Conservation (phyloP, 2,888 invertebrate genomes). For the Eupithecia centaureata region DNA sequence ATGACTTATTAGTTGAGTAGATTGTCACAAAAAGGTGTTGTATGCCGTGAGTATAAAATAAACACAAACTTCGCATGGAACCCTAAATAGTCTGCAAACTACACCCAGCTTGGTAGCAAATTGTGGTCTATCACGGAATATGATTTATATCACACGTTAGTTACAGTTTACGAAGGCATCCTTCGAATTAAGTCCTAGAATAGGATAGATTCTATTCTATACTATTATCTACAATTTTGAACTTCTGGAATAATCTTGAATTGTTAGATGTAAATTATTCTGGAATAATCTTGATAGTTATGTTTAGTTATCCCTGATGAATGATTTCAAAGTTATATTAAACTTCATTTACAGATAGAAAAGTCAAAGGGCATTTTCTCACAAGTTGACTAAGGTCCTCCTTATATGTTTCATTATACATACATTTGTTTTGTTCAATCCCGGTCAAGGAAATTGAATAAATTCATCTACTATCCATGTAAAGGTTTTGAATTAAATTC, state of each 20-base stretch:
- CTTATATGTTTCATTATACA: neutral
- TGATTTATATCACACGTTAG: constrained; percentile 27
- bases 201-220: neutral
- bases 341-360: too few species aligned
- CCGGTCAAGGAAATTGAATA: too few species aligned
- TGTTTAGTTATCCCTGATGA: too few species aligned
- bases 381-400: neutral
- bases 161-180: neutral
- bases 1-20: too few species aligned
- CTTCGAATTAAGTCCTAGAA: neutral
- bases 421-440: neutral
- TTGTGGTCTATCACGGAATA: constrained; percentile 32
- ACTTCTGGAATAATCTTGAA: neutral
- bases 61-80: constrained; percentile 21
- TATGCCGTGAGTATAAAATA: constrained; percentile 5
- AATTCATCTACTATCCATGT: neutral
- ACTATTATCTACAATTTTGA: neutral
- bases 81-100: constrained; percentile 18
- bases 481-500: neutral
- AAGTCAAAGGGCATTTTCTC: neutral
- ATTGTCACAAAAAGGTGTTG: neutral
- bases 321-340: too few species aligned
- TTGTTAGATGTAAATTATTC: too few species aligned
- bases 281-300: too few species aligned
- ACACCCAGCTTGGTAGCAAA: constrained; percentile 26